phyloP scores from a whole-genome alignment of 2,113 vertebrate species.

The Pterocles orientalis region DNA sequence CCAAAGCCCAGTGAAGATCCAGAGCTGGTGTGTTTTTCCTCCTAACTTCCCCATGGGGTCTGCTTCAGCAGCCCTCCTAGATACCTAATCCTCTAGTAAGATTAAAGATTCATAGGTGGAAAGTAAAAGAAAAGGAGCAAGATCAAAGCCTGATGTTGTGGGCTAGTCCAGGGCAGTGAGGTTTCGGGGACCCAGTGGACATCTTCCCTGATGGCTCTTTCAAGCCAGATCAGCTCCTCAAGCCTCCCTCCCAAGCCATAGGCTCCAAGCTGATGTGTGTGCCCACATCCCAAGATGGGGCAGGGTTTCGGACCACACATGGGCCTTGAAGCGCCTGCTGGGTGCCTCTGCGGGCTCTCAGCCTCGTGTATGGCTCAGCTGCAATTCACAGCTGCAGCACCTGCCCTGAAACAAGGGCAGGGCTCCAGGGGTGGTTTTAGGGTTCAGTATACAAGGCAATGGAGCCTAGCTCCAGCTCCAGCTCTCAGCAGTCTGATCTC shows the following conservation, averaged over 20 bases:
- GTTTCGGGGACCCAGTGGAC: background rate
- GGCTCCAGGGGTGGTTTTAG: fast-evolving
- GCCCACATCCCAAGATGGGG: background rate
- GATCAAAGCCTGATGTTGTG: background rate
- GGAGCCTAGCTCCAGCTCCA: background rate
- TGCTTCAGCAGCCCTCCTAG: background rate
- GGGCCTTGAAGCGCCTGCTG: fast-evolving
- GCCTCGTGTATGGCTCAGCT: fast-evolving
- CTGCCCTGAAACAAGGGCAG: background rate
- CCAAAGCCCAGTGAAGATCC: background rate
- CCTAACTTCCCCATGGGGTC: background rate
- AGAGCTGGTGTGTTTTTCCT: background rate
- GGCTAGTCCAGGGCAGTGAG: background rate
- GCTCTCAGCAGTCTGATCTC: background rate
- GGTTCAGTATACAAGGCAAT: background rate
- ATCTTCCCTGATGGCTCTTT: background rate
- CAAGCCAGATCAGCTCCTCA: background rate
- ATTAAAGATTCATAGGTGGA: background rate
- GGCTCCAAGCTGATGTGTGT: background rate
- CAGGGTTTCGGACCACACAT: fast-evolving
- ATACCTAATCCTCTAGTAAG: background rate
- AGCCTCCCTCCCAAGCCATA: background rate
- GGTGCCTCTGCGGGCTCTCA: background rate
- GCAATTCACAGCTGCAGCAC: background rate
- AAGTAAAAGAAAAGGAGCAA: background rate